Conservation (phyloP, 2,888 invertebrate genomes). For the Andricus curvator region DNA sequence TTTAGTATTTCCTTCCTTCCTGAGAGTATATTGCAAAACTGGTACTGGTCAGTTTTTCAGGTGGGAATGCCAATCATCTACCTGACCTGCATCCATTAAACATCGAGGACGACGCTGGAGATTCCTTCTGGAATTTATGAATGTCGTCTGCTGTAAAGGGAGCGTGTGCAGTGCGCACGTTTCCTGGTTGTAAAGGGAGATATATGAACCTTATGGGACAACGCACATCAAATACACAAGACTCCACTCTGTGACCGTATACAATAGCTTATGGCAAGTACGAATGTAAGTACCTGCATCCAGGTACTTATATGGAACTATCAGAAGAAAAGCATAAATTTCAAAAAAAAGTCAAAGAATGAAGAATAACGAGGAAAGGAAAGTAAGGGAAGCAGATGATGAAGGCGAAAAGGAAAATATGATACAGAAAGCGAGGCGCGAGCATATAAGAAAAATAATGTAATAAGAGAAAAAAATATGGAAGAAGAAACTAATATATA, state of each 20-base stretch:
- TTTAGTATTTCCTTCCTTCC: no score
- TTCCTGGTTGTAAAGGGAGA: slow-evolving; percentile 66
- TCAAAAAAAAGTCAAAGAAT: no score
- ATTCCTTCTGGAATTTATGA: slow-evolving; percentile 60
- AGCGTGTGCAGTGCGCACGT: slow-evolving; percentile 48
- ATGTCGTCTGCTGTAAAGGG: slow-evolving; percentile 58
- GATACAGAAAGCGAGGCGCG: no score
- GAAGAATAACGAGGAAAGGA: not conserved
- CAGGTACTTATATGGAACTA: no score
- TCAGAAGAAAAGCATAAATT: no score
- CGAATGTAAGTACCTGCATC: no score
- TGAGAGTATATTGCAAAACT: not conserved
- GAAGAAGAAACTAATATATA: no score
- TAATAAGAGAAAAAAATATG: no score
- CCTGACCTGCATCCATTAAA: slow-evolving; percentile 37
- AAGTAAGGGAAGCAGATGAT: not conserved
- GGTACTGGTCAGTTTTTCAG: slow-evolving; percentile 32
- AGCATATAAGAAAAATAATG: no score
- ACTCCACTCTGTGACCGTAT: slow-evolving; percentile 29
- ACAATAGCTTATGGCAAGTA: not conserved
- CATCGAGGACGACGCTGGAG: slow-evolving; percentile 9
- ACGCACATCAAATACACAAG: slow-evolving; percentile 51
- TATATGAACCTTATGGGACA: slow-evolving; percentile 63
- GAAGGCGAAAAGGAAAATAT: not conserved
- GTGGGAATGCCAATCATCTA: slow-evolving; percentile 30